A percentile compares a stretch with the other conserved stretches of the same genome.
phyloP scores from a whole-genome alignment of 2,113 vertebrate species.

The Anhinga anhinga region DNA sequence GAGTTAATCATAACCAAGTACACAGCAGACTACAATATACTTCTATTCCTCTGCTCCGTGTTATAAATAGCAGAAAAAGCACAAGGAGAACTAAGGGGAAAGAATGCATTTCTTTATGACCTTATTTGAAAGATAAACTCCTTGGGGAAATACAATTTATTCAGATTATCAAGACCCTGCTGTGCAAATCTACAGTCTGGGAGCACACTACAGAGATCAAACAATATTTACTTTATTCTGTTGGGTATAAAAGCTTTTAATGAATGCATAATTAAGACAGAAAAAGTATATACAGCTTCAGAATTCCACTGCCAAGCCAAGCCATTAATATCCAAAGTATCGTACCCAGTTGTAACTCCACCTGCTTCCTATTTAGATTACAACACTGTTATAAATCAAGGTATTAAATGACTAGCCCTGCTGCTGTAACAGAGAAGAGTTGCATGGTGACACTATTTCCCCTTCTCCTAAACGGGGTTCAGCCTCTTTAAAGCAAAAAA shows the following conservation, averaged over 20 bases:
- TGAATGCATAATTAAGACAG: constrained; percentile 88
- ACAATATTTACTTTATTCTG: constrained; percentile 90
- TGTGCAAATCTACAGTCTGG: constrained; percentile 87
- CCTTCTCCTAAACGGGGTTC: background rate
- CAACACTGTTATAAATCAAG: constrained; percentile 72
- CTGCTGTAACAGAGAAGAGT: background rate
- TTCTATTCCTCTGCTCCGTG: constrained; percentile 21
- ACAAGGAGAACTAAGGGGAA: constrained; percentile 75
- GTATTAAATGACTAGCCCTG: constrained; percentile 38
- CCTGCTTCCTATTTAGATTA: constrained; percentile 80
- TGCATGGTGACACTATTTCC: background rate
- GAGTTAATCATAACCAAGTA: constrained; percentile 66
- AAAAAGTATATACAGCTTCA: constrained; percentile 79
- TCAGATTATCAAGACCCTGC: constrained; percentile 87
- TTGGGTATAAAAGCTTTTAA: constrained; percentile 87
- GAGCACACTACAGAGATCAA: constrained; percentile 86
- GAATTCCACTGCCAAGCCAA: constrained; percentile 78
- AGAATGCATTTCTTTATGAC: constrained; percentile 81
- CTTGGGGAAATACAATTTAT: constrained; percentile 87
- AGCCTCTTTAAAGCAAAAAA: background rate
- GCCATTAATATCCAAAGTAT: constrained; percentile 79
- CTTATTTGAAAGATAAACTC: constrained; percentile 87
- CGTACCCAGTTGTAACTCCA: constrained; percentile 74
- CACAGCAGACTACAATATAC: constrained; percentile 46
- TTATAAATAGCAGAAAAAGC: constrained; percentile 74